Percentiles rank a stretch among this genome's conserved stretches.
phyloP scores from a whole-genome alignment of 37 sponge, comb jelly and placozoan species.

The Cladorhizidae sp. region DNA sequence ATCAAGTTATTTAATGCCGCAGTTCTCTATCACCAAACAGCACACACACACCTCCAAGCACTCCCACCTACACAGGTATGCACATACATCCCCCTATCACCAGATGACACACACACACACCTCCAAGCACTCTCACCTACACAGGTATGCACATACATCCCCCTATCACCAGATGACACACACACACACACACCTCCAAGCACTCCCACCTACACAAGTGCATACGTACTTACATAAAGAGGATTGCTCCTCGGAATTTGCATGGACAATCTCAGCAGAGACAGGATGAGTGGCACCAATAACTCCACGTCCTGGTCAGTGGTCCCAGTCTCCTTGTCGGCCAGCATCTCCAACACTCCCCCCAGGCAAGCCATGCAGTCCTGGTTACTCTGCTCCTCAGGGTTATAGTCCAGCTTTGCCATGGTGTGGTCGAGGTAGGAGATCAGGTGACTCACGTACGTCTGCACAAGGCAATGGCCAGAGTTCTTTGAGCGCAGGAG shows the following conservation, averaged over 20 bases:
- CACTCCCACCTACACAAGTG: too few relatives aligned
- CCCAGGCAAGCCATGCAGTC: constrained; percentile 24
- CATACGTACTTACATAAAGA: constrained; percentile 38
- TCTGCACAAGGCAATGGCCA: constrained; percentile 31
- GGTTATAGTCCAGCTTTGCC: constrained; percentile 11
- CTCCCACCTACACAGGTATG: too few relatives aligned
- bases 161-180: too few relatives aligned
- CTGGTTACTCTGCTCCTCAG: constrained; percentile 20
- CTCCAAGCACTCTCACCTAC: too few relatives aligned
- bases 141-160: too few relatives aligned
- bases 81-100: too few relatives aligned
- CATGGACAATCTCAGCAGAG: constrained; percentile 41
- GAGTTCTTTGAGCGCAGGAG: constrained; percentile 4
- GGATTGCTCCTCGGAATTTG: constrained; percentile 15
- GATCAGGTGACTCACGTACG: constrained; percentile 33
- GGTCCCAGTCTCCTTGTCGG: neutral
- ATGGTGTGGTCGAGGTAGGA: constrained; percentile 29
- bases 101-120: too few relatives aligned
- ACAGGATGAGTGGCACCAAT: constrained; percentile 18
- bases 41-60: too few relatives aligned
- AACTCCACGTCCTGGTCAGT: constrained; percentile 22
- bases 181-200: too few relatives aligned
- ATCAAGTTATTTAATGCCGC: too few relatives aligned
- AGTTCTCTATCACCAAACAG: too few relatives aligned
- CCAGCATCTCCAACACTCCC: constrained; percentile 17